A percentile compares a stretch with the other conserved stretches of the same genome.
phyloP scores from a whole-genome alignment of 1,140 invertebrate species.

The Drosophila bocki region DNA sequence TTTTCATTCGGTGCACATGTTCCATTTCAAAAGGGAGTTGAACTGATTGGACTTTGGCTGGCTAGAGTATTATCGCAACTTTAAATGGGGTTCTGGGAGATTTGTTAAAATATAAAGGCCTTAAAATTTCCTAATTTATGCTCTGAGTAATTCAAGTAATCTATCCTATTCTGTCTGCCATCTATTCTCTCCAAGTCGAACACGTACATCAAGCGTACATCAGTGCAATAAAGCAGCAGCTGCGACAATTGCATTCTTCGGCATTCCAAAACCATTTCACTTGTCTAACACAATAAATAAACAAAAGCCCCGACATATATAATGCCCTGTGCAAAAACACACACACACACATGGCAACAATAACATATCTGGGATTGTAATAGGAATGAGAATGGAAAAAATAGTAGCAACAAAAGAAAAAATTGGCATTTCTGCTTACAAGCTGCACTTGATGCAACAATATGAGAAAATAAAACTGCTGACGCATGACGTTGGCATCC shows the following conservation, averaged over 20 bases:
- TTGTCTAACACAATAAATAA: constrained; percentile 47
- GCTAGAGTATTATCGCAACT: neutral
- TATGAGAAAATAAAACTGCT: constrained; percentile 66
- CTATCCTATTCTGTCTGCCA: constrained; percentile 4
- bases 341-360: constrained; percentile 21
- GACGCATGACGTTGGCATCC: constrained; percentile 61
- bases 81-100: neutral
- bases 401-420: constrained; percentile 28
- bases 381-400: constrained; percentile 20
- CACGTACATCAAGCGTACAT: constrained; percentile 36
- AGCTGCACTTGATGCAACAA: constrained; percentile 53
- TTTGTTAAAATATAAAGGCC: neutral
- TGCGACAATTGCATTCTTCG: constrained; percentile 43
- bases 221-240: constrained; percentile 41
- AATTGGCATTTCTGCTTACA: constrained; percentile 55
- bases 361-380: constrained; percentile 18
- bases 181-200: neutral
- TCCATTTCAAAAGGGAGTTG: neutral
- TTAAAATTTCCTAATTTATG: constrained; percentile 3
- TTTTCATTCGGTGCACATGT: constrained; percentile 11
- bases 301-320: constrained; percentile 33
- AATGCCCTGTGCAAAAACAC: constrained; percentile 22
- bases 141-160: constrained; percentile 1
- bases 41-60: neutral
- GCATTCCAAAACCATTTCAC: constrained; percentile 30